Base-by-base conservation (phyloP, 2,797 vertebrate genomes). In the Anguilla marmorata region DNA sequence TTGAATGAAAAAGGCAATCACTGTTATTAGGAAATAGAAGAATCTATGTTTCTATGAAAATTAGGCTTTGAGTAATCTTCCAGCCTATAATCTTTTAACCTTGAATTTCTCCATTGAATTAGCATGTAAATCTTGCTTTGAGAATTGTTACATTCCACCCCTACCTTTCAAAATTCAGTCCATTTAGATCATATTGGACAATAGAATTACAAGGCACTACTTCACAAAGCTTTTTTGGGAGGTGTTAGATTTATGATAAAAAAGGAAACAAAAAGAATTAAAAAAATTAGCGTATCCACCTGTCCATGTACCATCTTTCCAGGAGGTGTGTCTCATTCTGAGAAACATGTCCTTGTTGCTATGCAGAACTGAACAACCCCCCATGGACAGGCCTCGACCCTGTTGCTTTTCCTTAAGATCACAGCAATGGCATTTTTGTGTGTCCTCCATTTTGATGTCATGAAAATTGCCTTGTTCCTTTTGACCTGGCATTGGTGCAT, bases 101-200 rank as follows among this genome's bases (percentile, higher is more conserved):
- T 89, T 37, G 52, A 30, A 74, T 19, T 88, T 30, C 85, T 87
- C 86, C 54, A 86, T 79, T 85, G 72, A 63, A 33, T 66, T 60
- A 90, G 84, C 41, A 24, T 85, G 50, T 84, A 86, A 50, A 88
- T 58, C 86, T 86, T 91, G 58, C 11, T 86, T 74, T 83, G 50
- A 88, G 85, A 86, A 79, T 86, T 74, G 69, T 93, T 82, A 2
- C 8, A 21, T 91, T 87, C 91, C 86, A 50, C 33, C 1, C 85
- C 16, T 92, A 93, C 90, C 87, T 91, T 91, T 80, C 89, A 91
- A 48, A 89, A 88, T 89, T 90, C 89, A 8, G 90, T 60, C 69
- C 85, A 91, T 86, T 91, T 24, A 33, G 87, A 88, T 90, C 74
- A 89, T 85, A 89, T 86, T 52, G 85, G 86, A 90, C 89, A 88